Percentiles rank a stretch among this genome's conserved stretches.
These are phyloP conservation scores for Hetaerina titia DNA, from an alignment of 2,888 invertebrate species.

Conservation along the genomic window DNA sequence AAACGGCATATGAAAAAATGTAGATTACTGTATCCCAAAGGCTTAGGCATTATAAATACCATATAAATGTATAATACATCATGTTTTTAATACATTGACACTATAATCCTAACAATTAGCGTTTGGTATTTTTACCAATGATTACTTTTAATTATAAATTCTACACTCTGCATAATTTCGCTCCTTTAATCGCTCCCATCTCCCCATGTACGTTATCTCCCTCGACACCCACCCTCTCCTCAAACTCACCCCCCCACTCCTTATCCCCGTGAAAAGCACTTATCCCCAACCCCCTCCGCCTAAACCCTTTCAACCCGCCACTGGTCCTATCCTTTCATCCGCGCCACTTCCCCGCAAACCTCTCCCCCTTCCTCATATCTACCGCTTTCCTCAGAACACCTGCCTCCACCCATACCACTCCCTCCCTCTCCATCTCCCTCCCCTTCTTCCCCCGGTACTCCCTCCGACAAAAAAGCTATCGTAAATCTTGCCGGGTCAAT, in stretches of 20 bases:
- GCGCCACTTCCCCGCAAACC: background rate
- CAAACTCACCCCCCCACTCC: background rate
- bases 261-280: background rate
- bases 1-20: too few species aligned
- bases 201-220: background rate
- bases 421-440: background rate
- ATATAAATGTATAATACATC: too few species aligned
- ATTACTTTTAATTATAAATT: background rate
- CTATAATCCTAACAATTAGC: too few species aligned
- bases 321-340: constrained; percentile 35
- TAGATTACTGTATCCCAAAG: too few species aligned
- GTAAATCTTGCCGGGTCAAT: constrained; percentile 23
- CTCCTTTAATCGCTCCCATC: background rate
- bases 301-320: background rate
- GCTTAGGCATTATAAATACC: too few species aligned
- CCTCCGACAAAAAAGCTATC: background rate
- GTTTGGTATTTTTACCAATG: too few species aligned
- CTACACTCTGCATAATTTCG: background rate
- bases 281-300: background rate
- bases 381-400: constrained; percentile 32
- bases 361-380: background rate
- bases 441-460: background rate
- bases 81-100: too few species aligned
- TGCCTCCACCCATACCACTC: constrained; percentile 28
- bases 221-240: background rate